Evolutionary conservation across 2,888 invertebrate genomes (phyloP), one percentile per base, ranked within the genome.

Genomic region (Drosophila macrospina): DNA sequence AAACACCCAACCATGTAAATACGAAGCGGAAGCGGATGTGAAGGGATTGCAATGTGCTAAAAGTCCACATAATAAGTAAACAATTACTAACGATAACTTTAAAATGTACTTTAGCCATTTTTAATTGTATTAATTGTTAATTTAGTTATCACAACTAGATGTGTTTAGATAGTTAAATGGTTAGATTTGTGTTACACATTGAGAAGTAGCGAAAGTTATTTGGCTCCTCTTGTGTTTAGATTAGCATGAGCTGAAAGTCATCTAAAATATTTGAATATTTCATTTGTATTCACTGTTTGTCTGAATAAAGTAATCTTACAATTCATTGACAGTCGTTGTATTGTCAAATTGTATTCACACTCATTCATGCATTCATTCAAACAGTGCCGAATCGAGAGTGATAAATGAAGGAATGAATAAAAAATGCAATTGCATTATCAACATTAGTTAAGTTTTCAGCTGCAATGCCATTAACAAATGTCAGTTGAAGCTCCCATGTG

Each of bases 381-480:
- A 8, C 30, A 16, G 16, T n/a, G n/a, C n/a, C 1, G 48, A 34
- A 45, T 28, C 2, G 2, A 45, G 13, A 34, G 48, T 24, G 39
- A 28, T 16, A 51, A 51, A 30, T 37, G 15, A 50, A 36, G 30
- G 24, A 45, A 30, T 37, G 15, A 50, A 36, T 34, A 16, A 45
- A 13, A 44, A 34, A 37, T 39, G 6, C 44, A 20, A 48, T 67
- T 39, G 48, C 44, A 59, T 37, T 47, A 32, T 13, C 37, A 34
- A 13, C 64, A 69, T 61, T 61, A 60, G 55, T 30, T 55, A 56
- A 66, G 42, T 62, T 52, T 48, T 37, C 8, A 36, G 13, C 59
- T 70, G 1, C 34, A 42, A 16, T 39, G 34, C 59, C 75, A 65
- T 65, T 60, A 60, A 54, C 28, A 63, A 74, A 63, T 55, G 61